phyloP scores from a whole-genome alignment of 2,888 invertebrate species.

The Drosophila picticornis region DNA sequence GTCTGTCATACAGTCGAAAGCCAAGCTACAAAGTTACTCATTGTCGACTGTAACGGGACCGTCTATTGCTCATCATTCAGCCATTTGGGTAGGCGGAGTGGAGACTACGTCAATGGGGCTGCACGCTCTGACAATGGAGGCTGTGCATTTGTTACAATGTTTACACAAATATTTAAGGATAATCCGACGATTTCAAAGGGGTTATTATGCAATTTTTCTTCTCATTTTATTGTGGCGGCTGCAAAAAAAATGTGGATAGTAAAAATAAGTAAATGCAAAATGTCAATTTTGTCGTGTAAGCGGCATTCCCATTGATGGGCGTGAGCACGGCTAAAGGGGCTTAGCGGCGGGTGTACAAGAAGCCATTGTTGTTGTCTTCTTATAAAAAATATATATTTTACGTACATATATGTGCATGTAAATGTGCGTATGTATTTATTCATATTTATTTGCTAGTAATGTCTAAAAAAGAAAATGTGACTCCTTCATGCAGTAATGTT shows the following conservation, averaged over 20 bases:
- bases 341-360: constrained; percentile 1
- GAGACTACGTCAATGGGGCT: constrained; percentile 23
- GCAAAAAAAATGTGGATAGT: constrained; percentile 49
- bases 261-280: constrained; percentile 80
- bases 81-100: constrained; percentile 55
- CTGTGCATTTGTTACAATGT: constrained; percentile 83
- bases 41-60: constrained; percentile 72
- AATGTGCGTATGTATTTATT: constrained; percentile 27
- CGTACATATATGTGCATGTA: not conserved
- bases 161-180: constrained; percentile 85
- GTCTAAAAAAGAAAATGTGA: constrained; percentile 46
- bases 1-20: constrained; percentile 39
- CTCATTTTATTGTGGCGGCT: constrained; percentile 72
- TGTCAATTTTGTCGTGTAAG: constrained; percentile 79
- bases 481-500: constrained; percentile 61
- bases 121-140: constrained; percentile 65
- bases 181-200: constrained; percentile 84
- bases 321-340: constrained; percentile 3
- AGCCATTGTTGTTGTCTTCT: constrained; percentile 49
- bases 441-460: constrained; percentile 67
- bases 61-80: constrained; percentile 80
- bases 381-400: constrained; percentile 41
- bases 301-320: constrained; percentile 61
- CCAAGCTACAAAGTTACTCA: constrained; percentile 69
- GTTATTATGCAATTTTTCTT: constrained; percentile 84